Percentiles rank a stretch among this genome's conserved stretches.
Evolutionary conservation across 2,888 invertebrate genomes (phyloP).

Genomic region (Dryomyza anilis): DNA sequence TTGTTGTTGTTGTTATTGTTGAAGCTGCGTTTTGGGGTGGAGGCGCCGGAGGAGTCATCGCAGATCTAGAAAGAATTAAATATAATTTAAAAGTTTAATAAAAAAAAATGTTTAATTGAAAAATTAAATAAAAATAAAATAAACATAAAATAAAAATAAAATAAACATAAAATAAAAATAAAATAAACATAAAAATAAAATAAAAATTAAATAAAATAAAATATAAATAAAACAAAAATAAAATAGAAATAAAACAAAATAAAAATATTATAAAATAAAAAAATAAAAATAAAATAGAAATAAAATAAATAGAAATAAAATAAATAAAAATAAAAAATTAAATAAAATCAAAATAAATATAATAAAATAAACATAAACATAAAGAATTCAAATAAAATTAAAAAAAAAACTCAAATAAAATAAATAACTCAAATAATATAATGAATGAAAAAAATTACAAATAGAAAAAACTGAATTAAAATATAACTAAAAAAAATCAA

Average conservation of each 20-base stretch:
- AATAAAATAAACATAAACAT: too few species aligned
- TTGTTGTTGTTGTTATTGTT: conserved; percentile 39
- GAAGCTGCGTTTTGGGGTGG: conserved; percentile 35
- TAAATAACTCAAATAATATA: too few species aligned
- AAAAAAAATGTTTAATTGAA: neutral
- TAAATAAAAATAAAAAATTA: neutral
- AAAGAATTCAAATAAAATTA: neutral
- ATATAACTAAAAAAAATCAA: neutral
- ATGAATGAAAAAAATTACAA: neutral
- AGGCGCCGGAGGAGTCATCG: conserved; percentile 24
- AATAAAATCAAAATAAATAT: too few species aligned
- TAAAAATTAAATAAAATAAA: neutral
- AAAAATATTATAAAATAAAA: neutral
- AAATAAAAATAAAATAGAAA: too few species aligned
- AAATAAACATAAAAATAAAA: neutral
- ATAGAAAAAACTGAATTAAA: too few species aligned
- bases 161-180: too few species aligned
- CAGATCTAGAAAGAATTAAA: conserved; percentile 31
- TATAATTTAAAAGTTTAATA: neutral
- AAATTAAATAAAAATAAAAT: conserved; percentile 3
- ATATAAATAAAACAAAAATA: too few species aligned
- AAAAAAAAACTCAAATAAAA: too few species aligned
- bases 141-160: too few species aligned
- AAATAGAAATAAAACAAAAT: neutral
- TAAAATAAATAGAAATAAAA: too few species aligned